These are phyloP conservation scores for Agrochola lychnidis DNA, from an alignment of 2,888 invertebrate genomes.

Conservation along the genomic window DNA sequence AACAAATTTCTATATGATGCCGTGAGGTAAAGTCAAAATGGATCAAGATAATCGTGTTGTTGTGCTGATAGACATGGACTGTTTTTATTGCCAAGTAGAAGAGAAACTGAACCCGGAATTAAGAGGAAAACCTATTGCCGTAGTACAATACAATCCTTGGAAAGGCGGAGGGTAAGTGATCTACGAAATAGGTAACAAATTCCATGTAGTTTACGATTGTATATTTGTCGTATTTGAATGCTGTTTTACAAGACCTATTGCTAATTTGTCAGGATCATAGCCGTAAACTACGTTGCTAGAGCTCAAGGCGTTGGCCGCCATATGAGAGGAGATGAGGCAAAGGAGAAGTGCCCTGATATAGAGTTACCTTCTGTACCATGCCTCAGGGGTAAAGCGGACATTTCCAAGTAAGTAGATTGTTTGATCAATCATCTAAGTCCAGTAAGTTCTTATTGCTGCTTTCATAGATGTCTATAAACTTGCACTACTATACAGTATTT, in stretches of 20 bases:
- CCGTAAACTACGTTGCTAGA: constrained; percentile 99
- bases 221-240: background rate
- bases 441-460: background rate
- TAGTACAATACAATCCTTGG: constrained; percentile 98
- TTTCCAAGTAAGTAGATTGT: constrained; percentile 93
- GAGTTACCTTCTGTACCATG: constrained; percentile 96
- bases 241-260: background rate
- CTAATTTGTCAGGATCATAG: constrained; percentile 94
- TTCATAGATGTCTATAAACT: background rate
- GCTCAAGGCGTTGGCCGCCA: constrained; percentile 96
- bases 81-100: constrained; percentile 99
- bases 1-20: background rate
- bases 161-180: constrained; percentile 96
- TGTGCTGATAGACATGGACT: constrained; percentile 99
- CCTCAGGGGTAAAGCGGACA: constrained; percentile 97
- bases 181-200: background rate
- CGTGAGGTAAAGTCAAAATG: constrained; percentile 74
- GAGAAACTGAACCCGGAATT: constrained; percentile 96
- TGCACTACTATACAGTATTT: no score
- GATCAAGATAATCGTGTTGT: constrained; percentile 92
- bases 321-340: constrained; percentile 98
- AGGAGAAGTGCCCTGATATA: constrained; percentile 96
- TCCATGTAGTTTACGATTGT: no score
- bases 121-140: constrained; percentile 97
- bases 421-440: background rate